Conservation (phyloP, 2,888 invertebrate genomes). For the Tetrapedia diversipes region DNA sequence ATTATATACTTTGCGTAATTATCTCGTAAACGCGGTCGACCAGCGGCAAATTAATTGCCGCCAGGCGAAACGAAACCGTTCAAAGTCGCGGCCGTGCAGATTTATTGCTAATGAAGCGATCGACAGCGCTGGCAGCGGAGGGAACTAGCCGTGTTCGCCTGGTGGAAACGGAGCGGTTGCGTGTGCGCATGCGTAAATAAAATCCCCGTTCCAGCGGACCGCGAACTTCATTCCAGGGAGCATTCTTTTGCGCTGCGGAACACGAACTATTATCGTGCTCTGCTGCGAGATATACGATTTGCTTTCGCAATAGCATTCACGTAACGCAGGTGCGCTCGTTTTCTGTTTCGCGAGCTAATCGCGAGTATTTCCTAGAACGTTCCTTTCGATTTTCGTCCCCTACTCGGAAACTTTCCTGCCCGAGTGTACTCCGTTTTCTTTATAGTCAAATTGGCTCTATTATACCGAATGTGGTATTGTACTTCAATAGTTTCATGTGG, state of each 20-base stretch:
- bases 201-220: slow-evolving; percentile 3
- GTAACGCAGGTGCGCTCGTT: slow-evolving; percentile 37
- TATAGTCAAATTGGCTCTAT: too few species aligned
- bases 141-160: neutral
- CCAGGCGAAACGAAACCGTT: slow-evolving; percentile 13
- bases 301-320: slow-evolving; percentile 24
- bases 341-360: slow-evolving; percentile 34
- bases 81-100: slow-evolving; percentile 17
- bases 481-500: too few species aligned
- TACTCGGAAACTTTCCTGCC: neutral
- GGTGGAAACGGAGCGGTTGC: slow-evolving; percentile 9
- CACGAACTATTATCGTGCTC: slow-evolving; percentile 17
- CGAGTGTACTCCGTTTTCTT: too few species aligned
- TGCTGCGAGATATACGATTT: slow-evolving; percentile 24
- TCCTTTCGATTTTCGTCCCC: neutral
- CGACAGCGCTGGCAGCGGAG: neutral
- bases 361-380: slow-evolving; percentile 5
- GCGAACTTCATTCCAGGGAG: slow-evolving; percentile 22
- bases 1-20: slow-evolving; percentile 21
- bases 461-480: too few species aligned
- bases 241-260: slow-evolving; percentile 25
- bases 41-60: slow-evolving; percentile 25
- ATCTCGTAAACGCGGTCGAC: slow-evolving; percentile 28
- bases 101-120: slow-evolving; percentile 21
- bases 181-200: slow-evolving; percentile 25